Base-by-base conservation (phyloP, 2,888 invertebrate genomes). In the Malthinus flaveolus region DNA sequence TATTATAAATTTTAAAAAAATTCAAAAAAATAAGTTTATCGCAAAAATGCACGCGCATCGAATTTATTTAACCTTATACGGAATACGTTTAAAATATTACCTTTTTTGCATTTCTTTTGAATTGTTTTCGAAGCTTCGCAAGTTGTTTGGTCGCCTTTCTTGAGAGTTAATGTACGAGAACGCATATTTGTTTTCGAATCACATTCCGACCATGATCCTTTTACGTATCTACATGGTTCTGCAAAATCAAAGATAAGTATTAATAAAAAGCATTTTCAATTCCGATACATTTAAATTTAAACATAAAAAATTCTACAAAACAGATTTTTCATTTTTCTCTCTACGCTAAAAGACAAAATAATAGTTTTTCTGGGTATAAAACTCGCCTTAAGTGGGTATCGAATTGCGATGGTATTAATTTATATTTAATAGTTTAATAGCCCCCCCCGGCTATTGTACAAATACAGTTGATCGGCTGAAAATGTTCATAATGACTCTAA, bases 31-130 rank as follows among this genome's bases (percentile, higher is more conserved):
- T 23, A 23, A 42, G 12, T 42, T 42, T 42, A 13, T 42, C 9
- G 39, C 5, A 23, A 42, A 42, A 42, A 42, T 42, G 23, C 15
- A 23, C 39, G 8, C 12, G 34, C 32, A n/a, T 12, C 46, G 56
- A 45, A 12, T 39, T 44, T 32, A 50, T 51, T 56, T 37, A 37
- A 23, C 46, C 46, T 47, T 46, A 46, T 57, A 48, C 35, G 48
- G 48, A 35, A 47, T 52, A 49, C 32, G 31, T 39, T 36, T 48
- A 52, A 48, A 50, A 10, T 42, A 56, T 76, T 81, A 92, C 93
- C 91, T 86, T 93, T 93, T 83, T 93, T 94, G 87, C 94, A 94
- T 75, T 93, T 93, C 82, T 93, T 93, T 79, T 91, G 90, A 70
- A 94, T 90, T 61, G 88, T 91, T 82, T 92, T 93, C 69, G 89